Conservation (phyloP, 2,797 vertebrate genomes). For the Aeoliscus strigatus region DNA sequence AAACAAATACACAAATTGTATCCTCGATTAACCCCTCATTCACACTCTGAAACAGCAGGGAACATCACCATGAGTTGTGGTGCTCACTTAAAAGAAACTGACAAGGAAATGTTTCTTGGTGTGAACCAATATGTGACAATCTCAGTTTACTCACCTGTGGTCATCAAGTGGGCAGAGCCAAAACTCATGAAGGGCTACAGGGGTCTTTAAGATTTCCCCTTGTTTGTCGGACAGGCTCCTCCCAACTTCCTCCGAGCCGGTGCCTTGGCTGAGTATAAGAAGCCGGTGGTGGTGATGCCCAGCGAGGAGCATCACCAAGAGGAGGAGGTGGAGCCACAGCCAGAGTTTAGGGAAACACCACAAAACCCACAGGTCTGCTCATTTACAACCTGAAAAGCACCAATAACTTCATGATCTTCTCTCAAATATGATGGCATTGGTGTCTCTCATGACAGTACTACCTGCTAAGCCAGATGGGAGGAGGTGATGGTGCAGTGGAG, state of each 20-base stretch:
- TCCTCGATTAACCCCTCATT: no score
- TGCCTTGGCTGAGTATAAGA: constrained; percentile 88
- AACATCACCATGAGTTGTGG: no score
- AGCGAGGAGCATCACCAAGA: constrained; percentile 48
- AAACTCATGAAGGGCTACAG: no score
- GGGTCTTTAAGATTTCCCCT: background rate
- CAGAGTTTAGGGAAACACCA: constrained; percentile 32
- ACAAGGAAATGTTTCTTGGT: no score
- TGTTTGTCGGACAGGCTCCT: constrained; percentile 81
- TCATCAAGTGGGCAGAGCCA: no score
- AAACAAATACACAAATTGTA: no score
- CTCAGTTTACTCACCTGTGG: no score
- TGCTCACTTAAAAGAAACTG: no score
- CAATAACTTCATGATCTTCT: background rate
- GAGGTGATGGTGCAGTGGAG: constrained; percentile 27
- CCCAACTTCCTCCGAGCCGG: constrained; percentile 96
- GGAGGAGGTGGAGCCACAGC: constrained; percentile 56
- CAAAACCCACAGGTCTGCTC: constrained; percentile 42
- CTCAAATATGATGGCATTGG: background rate
- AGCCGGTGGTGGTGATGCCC: constrained; percentile 86
- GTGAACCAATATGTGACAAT: no score
- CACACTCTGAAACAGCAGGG: no score
- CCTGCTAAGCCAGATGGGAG: constrained; percentile 49
- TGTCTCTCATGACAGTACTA: constrained; percentile 39
- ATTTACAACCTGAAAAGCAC: fast-evolving